Conservation (phyloP, 1,140 invertebrate species). For the Pseudomyrmex dendroicus region DNA sequence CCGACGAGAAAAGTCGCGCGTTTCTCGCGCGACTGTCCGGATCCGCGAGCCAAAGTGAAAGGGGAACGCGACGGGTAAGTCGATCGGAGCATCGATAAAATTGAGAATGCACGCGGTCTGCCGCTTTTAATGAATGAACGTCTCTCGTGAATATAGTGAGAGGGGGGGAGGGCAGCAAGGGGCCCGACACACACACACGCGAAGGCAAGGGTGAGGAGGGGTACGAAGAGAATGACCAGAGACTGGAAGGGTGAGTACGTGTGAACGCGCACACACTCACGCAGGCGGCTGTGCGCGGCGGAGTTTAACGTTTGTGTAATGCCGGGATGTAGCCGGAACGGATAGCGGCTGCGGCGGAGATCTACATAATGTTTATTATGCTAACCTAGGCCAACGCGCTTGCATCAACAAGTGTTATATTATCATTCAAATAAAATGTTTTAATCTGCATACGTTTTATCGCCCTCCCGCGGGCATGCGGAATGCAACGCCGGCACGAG, state of each 20-base stretch:
- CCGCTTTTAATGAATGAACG: slow-evolving; percentile 81
- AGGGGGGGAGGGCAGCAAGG: slow-evolving; percentile 63
- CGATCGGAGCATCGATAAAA: slow-evolving; percentile 80
- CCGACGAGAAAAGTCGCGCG: slow-evolving; percentile 16
- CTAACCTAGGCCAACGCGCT: slow-evolving; percentile 85
- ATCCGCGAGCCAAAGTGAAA: slow-evolving; percentile 41
- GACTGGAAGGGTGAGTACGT: not conserved
- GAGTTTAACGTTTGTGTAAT: slow-evolving; percentile 69
- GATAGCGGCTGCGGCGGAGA: slow-evolving; percentile 72
- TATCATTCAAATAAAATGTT: slow-evolving; percentile 86
- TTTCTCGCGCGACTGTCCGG: not conserved
- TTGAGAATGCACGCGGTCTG: slow-evolving; percentile 77
- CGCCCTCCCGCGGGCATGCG: slow-evolving; percentile 82
- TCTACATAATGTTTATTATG: slow-evolving; percentile 86
- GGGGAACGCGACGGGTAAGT: slow-evolving; percentile 57
- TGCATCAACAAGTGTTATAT: slow-evolving; percentile 86
- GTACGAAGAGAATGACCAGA: slow-evolving; percentile 51
- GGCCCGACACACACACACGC: not conserved
- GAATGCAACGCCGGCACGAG: slow-evolving; percentile 82
- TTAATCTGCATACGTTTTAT: slow-evolving; percentile 86
- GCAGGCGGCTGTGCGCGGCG: not conserved
- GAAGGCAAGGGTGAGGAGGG: slow-evolving; percentile 17
- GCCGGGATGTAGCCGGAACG: slow-evolving; percentile 66
- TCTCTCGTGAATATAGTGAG: slow-evolving; percentile 78
- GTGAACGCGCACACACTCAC: not conserved